Base-by-base conservation (phyloP, 2,113 vertebrate genomes). In the Sisor rabdophorus region DNA sequence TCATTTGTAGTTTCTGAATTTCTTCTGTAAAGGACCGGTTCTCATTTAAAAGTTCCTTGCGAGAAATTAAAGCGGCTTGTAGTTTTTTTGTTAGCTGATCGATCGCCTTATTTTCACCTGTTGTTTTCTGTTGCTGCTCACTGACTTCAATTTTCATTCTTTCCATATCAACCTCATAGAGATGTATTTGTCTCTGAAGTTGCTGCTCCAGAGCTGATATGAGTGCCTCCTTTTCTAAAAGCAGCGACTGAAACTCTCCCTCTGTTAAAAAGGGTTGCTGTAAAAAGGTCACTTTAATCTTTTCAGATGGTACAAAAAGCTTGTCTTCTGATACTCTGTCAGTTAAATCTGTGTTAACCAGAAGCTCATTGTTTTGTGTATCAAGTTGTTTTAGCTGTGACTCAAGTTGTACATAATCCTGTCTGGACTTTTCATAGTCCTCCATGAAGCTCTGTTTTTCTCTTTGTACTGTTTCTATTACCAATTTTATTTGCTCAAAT, bases 51-150 rank as follows among this genome's bases (percentile, higher is more conserved):
- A 90, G 88, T 59, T 95, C 93, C 82, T 94, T 96, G 54, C 94
- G 91, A 0, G 93, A 95, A 72, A 95, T 87, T 70, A 96, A 87
- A 73, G 94, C 94, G 0, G 94, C 94, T 68, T 95, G 94, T 6
- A 95, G 82, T 50, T 94, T 96, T 82, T 89, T 92, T 2, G 93
- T 93, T 1, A 95, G 82, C 22, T 81, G 90, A 16, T 91, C 87
- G 22, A 86, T 90, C 80, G 82, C 72, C 81, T 84, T 90, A 47
- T 82, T 73, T 48, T 55, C 73, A 24, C 82, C 8, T 85, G 79
- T 20, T 71, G 87, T 26, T 90, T 83, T 11, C 78, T 87, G 87
- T 52, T 89, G 90, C 9, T 85, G 69, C 73, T 89, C 87, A 30
- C 67, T 54, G 3, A 79, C 69, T 47, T 83, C 82, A 2, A 54